These are phyloP conservation scores for Gymnocheta viridis DNA, from an alignment of 2,888 invertebrate species.

Conservation along the genomic window DNA sequence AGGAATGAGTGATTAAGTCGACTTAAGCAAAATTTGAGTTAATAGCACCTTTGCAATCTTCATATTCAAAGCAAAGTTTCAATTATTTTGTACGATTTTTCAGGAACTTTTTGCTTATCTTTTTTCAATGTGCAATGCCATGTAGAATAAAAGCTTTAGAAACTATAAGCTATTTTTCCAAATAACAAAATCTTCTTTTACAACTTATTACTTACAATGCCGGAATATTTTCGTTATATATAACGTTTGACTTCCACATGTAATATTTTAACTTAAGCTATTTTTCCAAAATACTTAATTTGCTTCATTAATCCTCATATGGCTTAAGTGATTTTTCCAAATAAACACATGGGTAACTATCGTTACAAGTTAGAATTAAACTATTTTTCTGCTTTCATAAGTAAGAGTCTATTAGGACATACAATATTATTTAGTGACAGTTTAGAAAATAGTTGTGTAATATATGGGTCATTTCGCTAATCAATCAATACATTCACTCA, in stretches of 20 bases:
- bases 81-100: too few species aligned
- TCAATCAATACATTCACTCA: conserved; percentile 7
- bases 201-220: neutral
- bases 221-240: neutral
- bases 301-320: neutral
- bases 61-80: too few species aligned
- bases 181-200: neutral
- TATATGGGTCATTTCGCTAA: conserved; percentile 13
- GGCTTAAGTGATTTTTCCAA: neutral
- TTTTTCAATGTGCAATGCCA: conserved; percentile 2
- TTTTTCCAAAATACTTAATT: conserved; percentile 6
- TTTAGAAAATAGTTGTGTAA: conserved; percentile 6
- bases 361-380: too few species aligned
- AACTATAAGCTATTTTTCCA: neutral
- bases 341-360: too few species aligned
- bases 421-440: neutral
- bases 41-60: too few species aligned
- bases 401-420: neutral
- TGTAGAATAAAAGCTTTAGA: neutral
- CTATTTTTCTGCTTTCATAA: neutral
- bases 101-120: neutral
- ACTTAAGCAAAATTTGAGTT: neutral
- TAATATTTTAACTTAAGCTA: neutral
- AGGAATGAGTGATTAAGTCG: neutral
- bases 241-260: neutral